Conservation (phyloP, 1,140 invertebrate genomes). For the Drosophila kohkoa region DNA sequence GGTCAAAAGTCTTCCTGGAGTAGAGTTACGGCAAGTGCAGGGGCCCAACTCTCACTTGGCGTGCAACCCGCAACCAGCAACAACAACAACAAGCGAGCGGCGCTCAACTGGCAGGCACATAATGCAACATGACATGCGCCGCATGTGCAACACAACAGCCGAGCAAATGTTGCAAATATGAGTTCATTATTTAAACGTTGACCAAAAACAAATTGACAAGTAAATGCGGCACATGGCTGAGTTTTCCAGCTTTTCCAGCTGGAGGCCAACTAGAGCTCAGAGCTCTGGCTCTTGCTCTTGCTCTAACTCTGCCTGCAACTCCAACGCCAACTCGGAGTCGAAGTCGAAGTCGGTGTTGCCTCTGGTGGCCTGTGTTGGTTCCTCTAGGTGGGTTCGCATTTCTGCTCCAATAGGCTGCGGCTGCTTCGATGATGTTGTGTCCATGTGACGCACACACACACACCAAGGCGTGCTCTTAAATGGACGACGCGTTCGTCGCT, state of each 20-base stretch:
- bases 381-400: conserved; percentile 69
- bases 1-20: conserved; percentile 83
- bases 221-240: conserved; percentile 72
- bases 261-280: background rate
- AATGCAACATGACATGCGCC: conserved; percentile 83
- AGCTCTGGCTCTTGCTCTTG: background rate
- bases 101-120: conserved; percentile 62
- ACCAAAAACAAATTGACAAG: conserved; percentile 84
- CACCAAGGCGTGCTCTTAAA: conserved; percentile 73
- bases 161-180: conserved; percentile 79
- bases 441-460: conserved; percentile 48
- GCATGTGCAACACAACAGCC: conserved; percentile 80
- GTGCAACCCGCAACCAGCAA: conserved; percentile 5
- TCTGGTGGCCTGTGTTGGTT: conserved; percentile 31
- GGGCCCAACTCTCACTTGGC: conserved; percentile 21
- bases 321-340: too few relatives aligned
- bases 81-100: conserved; percentile 18
- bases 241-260: conserved; percentile 30
- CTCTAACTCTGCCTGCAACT: background rate
- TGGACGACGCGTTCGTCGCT: conserved; percentile 56
- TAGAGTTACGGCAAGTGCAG: conserved; percentile 81
- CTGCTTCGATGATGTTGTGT: conserved; percentile 51
- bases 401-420: conserved; percentile 71
- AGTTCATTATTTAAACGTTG: conserved; percentile 84
- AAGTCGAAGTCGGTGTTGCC: background rate